These are phyloP conservation scores for Discoglossus pictus DNA, from an alignment of 2,797 vertebrate genomes.

Conservation along the genomic window DNA sequence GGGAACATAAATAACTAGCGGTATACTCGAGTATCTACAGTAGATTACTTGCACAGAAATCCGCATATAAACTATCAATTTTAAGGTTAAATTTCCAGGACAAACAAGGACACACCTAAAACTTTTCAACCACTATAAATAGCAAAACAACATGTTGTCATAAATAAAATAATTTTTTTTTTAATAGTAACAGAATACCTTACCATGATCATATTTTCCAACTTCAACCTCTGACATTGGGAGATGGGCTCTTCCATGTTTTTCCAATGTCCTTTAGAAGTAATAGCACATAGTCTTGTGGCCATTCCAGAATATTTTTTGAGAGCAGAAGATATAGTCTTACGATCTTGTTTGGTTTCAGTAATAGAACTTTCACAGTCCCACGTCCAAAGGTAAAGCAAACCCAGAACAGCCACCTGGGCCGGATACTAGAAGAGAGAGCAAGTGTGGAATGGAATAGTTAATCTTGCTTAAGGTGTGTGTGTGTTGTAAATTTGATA, in stretches of 20 bases:
- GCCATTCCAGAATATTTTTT: conserved; percentile 44
- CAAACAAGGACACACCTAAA: too few relatives aligned
- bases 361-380: conserved; percentile 42
- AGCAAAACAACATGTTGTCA: too few relatives aligned
- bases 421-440: conserved; percentile 39
- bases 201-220: conserved; percentile 51
- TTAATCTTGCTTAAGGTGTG: too few relatives aligned
- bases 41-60: too few relatives aligned
- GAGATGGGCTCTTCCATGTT: conserved; percentile 35
- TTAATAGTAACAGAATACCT: neutral
- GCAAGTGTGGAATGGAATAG: too few relatives aligned
- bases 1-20: too few relatives aligned
- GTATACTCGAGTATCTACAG: too few relatives aligned
- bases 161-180: too few relatives aligned
- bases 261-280: conserved; percentile 39
- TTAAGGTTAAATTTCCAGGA: too few relatives aligned
- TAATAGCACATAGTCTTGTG: conserved; percentile 22
- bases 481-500: too few relatives aligned
- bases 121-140: too few relatives aligned
- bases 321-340: conserved; percentile 16
- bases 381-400: conserved; percentile 43
- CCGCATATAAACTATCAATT: too few relatives aligned
- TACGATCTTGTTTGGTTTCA: conserved; percentile 41
- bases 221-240: conserved; percentile 33
- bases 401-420: conserved; percentile 31